phyloP scores from a whole-genome alignment of 92 coral and sea anemone genomes.

The Palythoa heliodiscus region DNA sequence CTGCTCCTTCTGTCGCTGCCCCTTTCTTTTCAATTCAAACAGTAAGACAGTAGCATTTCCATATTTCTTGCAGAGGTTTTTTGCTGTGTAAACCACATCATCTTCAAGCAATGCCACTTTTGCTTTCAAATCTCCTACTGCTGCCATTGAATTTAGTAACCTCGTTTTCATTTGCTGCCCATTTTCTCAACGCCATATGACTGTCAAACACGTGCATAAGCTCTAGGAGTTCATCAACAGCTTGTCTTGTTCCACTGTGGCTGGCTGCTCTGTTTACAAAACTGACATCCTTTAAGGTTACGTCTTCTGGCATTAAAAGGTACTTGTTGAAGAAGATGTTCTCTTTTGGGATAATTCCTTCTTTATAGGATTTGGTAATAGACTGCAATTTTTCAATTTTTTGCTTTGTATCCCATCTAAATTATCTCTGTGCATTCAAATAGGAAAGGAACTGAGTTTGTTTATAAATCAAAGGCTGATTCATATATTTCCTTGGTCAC shows the following conservation, averaged over 20 bases:
- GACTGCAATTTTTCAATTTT: not conserved
- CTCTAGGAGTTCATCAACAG: not conserved
- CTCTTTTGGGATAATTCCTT: constrained; percentile 30
- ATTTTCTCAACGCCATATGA: constrained; percentile 1
- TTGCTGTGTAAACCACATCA: constrained; percentile 11
- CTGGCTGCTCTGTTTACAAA: constrained; percentile 30
- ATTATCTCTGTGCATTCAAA: not conserved
- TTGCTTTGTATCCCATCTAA: constrained; percentile 1
- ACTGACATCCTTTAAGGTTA: constrained; percentile 21
- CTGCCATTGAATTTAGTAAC: constrained; percentile 11
- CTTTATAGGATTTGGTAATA: constrained; percentile 1
- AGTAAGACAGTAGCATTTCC: not conserved
- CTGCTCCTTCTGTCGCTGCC: constrained; percentile 25
- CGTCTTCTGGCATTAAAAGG: too few relatives aligned
- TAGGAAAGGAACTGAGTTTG: too few relatives aligned
- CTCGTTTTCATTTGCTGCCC: constrained; percentile 35
- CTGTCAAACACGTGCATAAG: not conserved
- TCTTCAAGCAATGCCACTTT: constrained; percentile 12
- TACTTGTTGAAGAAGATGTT: not conserved
- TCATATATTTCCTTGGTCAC: too few relatives aligned
- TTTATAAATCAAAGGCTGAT: too few relatives aligned
- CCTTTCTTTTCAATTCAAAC: not conserved
- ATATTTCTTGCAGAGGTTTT: not conserved
- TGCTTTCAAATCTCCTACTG: not conserved
- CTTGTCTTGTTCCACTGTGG: constrained; percentile 10